Evolutionary conservation across 2,888 invertebrate genomes (phyloP).

Genomic region (Drepana falcataria): DNA sequence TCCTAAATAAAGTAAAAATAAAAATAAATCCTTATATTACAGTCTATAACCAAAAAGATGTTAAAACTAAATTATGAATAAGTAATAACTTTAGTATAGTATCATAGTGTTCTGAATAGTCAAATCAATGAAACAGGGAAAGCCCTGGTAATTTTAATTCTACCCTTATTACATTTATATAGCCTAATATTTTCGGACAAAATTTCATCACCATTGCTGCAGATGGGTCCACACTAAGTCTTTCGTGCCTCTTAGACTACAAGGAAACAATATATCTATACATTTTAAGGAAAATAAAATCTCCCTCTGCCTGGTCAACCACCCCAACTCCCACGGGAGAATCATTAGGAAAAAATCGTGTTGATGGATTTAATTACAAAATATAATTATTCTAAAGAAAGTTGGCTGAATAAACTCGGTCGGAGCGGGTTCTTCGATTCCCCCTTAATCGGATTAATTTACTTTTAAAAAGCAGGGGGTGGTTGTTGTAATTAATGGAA

Average conservation of each 20-base stretch:
- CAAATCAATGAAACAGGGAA: too few relatives aligned
- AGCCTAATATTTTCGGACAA: too few relatives aligned
- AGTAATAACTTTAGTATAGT: too few relatives aligned
- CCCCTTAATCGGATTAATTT: constrained; percentile 78
- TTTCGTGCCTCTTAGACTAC: constrained; percentile 21
- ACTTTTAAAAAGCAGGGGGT: constrained; percentile 75
- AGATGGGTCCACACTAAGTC: constrained; percentile 26
- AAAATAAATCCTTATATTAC: too few relatives aligned
- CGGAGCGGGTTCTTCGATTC: constrained; percentile 76
- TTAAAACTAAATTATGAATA: too few relatives aligned
- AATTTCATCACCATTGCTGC: too few relatives aligned
- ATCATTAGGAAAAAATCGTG: constrained; percentile 79
- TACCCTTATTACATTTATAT: too few relatives aligned
- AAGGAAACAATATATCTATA: constrained; percentile 34
- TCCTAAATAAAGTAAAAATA: too few relatives aligned
- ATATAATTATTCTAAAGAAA: constrained; percentile 78
- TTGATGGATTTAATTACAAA: constrained; percentile 80
- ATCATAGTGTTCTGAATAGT: too few relatives aligned
- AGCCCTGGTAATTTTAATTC: too few relatives aligned
- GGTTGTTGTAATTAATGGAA: constrained; percentile 77
- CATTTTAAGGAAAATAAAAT: constrained; percentile 51
- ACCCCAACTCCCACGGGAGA: constrained; percentile 62
- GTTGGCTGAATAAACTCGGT: constrained; percentile 76
- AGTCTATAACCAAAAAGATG: too few relatives aligned
- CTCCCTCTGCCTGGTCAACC: constrained; percentile 34